phyloP scores from a whole-genome alignment of 1,140 invertebrate genomes.

The Hylaeus anthracinus region DNA sequence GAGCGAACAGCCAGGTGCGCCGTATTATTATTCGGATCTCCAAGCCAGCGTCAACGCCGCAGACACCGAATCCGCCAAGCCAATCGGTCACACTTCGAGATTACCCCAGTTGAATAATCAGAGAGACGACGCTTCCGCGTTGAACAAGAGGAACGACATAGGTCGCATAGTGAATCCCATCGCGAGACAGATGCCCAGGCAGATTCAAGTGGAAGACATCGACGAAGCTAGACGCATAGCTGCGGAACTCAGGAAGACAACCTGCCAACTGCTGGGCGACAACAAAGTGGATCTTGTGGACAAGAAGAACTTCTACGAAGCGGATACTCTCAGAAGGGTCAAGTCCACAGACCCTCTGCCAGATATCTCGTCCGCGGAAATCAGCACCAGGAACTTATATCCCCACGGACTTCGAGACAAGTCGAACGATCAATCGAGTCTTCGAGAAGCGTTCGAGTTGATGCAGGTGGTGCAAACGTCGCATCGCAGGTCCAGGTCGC shows the following conservation, averaged over 20 bases:
- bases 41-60: constrained; percentile 56
- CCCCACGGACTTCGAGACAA: constrained; percentile 79
- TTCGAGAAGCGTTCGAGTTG: constrained; percentile 6
- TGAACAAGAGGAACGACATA: constrained; percentile 87
- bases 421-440: constrained; percentile 53
- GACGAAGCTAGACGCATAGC: constrained; percentile 83
- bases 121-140: constrained; percentile 78
- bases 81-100: constrained; percentile 67
- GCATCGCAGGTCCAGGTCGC: constrained; percentile 81
- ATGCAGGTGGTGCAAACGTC: constrained; percentile 54
- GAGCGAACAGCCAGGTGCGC: constrained; percentile 81
- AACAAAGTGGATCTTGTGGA: constrained; percentile 84
- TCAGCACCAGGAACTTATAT: constrained; percentile 82
- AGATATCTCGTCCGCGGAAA: constrained; percentile 62
- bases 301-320: constrained; percentile 89
- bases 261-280: constrained; percentile 85
- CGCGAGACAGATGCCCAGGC: constrained; percentile 70
- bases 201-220: constrained; percentile 73
- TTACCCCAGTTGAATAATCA: constrained; percentile 86
- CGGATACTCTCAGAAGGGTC: constrained; percentile 83
- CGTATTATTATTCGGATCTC: constrained; percentile 94
- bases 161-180: constrained; percentile 91
- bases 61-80: constrained; percentile 63
- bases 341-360: constrained; percentile 79
- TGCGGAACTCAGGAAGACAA: constrained; percentile 84